Evolutionary conservation across 2,888 invertebrate genomes (phyloP).

Genomic region (Pristionchus exspectatus): DNA sequence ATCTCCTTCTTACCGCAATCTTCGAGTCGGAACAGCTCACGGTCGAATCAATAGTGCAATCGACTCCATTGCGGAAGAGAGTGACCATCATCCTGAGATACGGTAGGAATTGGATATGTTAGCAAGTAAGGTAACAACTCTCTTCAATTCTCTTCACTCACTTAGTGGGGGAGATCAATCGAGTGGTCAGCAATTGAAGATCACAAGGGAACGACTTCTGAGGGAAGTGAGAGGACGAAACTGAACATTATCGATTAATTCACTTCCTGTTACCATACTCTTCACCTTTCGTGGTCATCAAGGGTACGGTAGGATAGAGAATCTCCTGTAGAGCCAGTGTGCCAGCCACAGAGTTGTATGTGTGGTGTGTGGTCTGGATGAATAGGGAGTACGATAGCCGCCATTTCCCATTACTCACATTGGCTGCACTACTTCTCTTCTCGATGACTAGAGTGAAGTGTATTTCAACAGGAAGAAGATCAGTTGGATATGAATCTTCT

Average conservation of each 20-base stretch:
- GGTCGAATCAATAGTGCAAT: slow-evolving; percentile 20
- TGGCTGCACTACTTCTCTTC: background rate
- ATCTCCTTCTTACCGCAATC: background rate
- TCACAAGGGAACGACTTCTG: slow-evolving; percentile 64
- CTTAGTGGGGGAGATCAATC: slow-evolving; percentile 56
- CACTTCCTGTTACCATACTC: background rate
- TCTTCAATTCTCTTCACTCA: background rate
- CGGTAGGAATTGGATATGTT: background rate
- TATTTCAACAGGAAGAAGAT: slow-evolving; percentile 66
- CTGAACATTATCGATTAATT: slow-evolving; percentile 31
- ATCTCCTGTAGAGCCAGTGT: slow-evolving; percentile 52
- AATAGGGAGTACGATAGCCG: background rate
- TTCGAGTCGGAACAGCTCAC: slow-evolving; percentile 26
- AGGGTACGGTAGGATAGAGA: slow-evolving; percentile 58
- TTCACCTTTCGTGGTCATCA: slow-evolving; percentile 45
- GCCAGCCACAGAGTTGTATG: slow-evolving; percentile 39
- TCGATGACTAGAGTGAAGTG: slow-evolving; percentile 64
- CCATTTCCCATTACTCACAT: slow-evolving; percentile 17
- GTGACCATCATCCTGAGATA: slow-evolving; percentile 44
- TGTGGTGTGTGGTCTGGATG: slow-evolving; percentile 34
- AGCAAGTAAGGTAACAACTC: background rate
- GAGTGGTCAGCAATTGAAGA: slow-evolving; percentile 63
- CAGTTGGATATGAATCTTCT: slow-evolving; percentile 64
- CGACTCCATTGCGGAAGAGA: slow-evolving; percentile 50
- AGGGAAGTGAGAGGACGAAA: slow-evolving; percentile 15